Base-by-base conservation (phyloP, 2,888 invertebrate species). In the Tolmerus cingulatus region DNA sequence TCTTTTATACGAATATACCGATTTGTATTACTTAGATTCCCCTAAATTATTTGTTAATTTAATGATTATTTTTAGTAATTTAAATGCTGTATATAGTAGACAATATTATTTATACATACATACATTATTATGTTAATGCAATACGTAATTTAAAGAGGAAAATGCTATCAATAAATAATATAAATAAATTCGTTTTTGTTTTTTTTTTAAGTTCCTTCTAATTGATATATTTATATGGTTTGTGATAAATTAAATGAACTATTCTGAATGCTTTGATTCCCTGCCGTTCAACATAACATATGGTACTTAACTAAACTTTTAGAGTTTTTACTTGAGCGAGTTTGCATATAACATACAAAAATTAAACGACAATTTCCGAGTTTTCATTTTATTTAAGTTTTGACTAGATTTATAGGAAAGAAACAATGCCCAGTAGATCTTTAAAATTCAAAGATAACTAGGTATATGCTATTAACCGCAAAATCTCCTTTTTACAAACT, bases 41-140 rank as follows among this genome's bases (percentile, higher is more conserved):
- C 57, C 66, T 85, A 85, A 85, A 85, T 85, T 85, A 85, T 85
- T 85, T 84, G 23, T 23, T 82, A 82, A 57, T 82, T 27, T 84
- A 55, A 82, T 82, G 37, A 40, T 66, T 84, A 66, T 23, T 84
- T 84, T 46, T 40, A 81, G 30, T 66, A 37, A 84, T 84, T 84
- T 84, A 84, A 84, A 66, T 66, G 57, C 23, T 84, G 82, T 84
- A 84, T 12, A 84, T 84, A 84, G 30, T 84, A 84, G 82, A 23
- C 30, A 57, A 84, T 84, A 84, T 84, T 84, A 84, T 84, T 84
- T 84, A 84, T 84, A 66, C 66, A 66, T 57, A 23, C 19, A 55
- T 66, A 66, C 27, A 12, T 66, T 66, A 84, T 66, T 66, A 66
- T 40, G 37, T 84, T 84, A 40, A 84, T 27, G 66, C 82, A 84